These are phyloP conservation scores for Augochlora pura DNA, from an alignment of 1,140 invertebrate genomes.

Conservation along the genomic window DNA sequence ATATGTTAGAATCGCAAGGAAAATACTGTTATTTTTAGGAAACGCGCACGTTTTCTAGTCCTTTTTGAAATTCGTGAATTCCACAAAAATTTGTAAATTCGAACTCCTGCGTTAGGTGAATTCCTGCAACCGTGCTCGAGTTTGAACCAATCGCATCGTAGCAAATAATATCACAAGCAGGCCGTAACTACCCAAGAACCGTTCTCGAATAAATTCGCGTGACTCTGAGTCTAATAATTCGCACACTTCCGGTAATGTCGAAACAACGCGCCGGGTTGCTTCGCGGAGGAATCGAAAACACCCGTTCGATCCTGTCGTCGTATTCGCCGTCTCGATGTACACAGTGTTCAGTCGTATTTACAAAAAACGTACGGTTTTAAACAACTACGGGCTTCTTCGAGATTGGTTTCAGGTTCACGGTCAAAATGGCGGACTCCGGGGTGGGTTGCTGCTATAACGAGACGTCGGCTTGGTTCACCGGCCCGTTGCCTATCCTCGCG, in stretches of 20 bases:
- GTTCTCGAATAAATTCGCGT: no score
- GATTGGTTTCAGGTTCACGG: conserved; percentile 64
- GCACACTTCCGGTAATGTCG: background rate
- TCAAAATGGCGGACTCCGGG: conserved; percentile 38
- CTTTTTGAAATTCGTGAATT: no score
- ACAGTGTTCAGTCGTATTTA: conserved; percentile 44
- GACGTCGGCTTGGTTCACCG: conserved; percentile 68
- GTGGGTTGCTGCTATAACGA: conserved; percentile 69
- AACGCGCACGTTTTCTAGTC: no score
- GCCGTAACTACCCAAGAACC: no score
- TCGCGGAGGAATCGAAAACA: background rate
- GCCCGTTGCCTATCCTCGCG: conserved; percentile 70
- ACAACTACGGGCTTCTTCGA: conserved; percentile 68
- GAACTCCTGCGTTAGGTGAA: no score
- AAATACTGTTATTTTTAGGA: no score
- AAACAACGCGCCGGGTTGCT: background rate
- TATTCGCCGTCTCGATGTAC: conserved; percentile 10
- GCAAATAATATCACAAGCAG: no score
- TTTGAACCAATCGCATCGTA: no score
- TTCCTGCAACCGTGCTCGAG: no score
- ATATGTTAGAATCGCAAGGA: no score
- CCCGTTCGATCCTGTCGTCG: background rate
- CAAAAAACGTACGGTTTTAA: conserved; percentile 41
- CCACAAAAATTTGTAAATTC: no score
- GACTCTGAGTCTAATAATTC: no score